Conservation (phyloP, 2,113 vertebrate species). For the Trogon melanurus region DNA sequence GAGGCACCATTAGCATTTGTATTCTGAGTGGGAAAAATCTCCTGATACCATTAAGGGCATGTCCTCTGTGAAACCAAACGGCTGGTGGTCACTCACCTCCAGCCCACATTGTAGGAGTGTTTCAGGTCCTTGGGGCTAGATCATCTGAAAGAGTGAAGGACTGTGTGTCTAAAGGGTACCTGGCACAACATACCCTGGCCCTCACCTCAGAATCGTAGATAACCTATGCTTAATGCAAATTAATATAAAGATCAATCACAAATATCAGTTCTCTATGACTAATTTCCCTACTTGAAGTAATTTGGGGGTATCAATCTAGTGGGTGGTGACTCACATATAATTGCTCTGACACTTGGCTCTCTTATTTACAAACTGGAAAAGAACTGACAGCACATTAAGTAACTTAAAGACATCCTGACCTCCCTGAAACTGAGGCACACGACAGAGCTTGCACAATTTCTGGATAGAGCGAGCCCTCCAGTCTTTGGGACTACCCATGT, state of each 20-base stretch:
- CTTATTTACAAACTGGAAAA: not conserved
- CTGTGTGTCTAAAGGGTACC: not conserved
- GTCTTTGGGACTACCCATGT: not conserved
- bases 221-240: not conserved
- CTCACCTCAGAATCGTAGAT: not conserved
- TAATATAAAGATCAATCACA: not conserved
- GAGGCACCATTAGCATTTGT: not conserved
- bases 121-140: not conserved
- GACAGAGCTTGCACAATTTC: not conserved
- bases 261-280: not conserved
- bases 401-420: not conserved
- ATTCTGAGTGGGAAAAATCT: not conserved
- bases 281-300: not conserved
- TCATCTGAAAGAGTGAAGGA: not conserved
- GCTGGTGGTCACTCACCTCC: not conserved
- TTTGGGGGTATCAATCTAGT: not conserved
- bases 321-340: not conserved
- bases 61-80: not conserved
- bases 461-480: not conserved
- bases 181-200: not conserved
- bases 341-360: not conserved
- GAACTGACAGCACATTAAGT: accelerated
- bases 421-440: not conserved
- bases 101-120: not conserved
- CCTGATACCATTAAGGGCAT: not conserved